Evolutionary conservation across 2,797 vertebrate species (phyloP).

Genomic region (Phylloscopus collybita): DNA sequence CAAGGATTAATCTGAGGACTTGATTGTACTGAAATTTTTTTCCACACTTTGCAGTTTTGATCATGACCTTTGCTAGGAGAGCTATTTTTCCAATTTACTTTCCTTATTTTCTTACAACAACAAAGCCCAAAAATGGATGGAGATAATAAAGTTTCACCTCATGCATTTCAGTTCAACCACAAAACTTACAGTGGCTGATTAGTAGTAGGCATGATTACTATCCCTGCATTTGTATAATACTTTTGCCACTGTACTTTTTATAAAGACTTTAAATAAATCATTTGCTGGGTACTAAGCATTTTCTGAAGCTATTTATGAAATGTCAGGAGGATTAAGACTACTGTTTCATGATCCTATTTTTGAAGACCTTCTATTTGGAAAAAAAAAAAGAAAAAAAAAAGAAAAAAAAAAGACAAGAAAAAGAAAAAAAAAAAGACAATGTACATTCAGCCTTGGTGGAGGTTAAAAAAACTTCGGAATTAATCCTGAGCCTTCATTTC

Average conservation of each 20-base stretch:
- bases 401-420: not conserved
- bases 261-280: conserved; percentile 16
- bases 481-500: not conserved
- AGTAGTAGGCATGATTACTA: not conserved
- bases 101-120: conserved; percentile 33
- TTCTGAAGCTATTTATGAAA: conserved; percentile 42
- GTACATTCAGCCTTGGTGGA: not conserved
- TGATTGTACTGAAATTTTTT: conserved; percentile 24
- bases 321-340: conserved; percentile 4
- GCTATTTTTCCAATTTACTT: conserved; percentile 41
- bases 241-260: conserved; percentile 2
- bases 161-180: not conserved
- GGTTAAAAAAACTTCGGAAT: not conserved
- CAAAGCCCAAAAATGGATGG: not conserved
- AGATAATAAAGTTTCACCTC: conserved; percentile 1
- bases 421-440: not conserved
- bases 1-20: conserved; percentile 35
- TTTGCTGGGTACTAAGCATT: not conserved
- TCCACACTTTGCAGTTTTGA: not conserved
- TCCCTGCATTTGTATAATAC: not conserved
- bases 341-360: not conserved
- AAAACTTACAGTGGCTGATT: not conserved
- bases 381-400: not conserved
- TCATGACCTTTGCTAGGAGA: not conserved
- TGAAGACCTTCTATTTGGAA: not conserved